Conservation (phyloP, 2,113 vertebrate genomes). For the Triplophysa siluroides region DNA sequence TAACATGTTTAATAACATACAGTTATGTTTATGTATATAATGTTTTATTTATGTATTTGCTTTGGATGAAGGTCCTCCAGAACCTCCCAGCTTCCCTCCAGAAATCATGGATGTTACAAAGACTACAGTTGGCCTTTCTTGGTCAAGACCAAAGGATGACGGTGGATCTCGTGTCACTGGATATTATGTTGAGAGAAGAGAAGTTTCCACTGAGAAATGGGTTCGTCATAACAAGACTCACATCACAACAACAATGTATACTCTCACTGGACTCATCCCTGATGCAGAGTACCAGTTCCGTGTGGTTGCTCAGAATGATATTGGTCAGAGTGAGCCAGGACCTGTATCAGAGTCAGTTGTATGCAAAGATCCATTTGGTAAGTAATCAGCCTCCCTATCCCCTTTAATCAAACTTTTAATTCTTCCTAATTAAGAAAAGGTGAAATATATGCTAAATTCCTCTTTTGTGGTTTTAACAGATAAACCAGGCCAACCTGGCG, state of each 20-base stretch:
- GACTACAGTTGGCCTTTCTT: slow-evolving; percentile 86
- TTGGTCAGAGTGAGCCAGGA: slow-evolving; percentile 91
- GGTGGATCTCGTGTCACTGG: slow-evolving; percentile 95
- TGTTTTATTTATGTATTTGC: not conserved
- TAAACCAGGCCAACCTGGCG: slow-evolving; percentile 97
- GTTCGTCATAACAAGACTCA: slow-evolving; percentile 96
- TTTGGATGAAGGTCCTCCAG: slow-evolving; percentile 82
- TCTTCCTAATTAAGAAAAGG: not conserved
- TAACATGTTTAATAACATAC: not conserved
- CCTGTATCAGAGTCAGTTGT: slow-evolving; percentile 86
- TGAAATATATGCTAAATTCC: not conserved
- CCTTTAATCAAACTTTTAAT: not conserved
- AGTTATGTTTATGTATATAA: slow-evolving; percentile 35
- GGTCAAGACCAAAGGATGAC: slow-evolving; percentile 94
- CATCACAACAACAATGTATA: slow-evolving; percentile 98
- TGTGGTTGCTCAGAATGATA: slow-evolving; percentile 92
- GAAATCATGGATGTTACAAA: slow-evolving; percentile 95
- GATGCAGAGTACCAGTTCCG: slow-evolving; percentile 98
- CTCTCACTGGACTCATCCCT: slow-evolving; percentile 90
- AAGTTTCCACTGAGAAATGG: slow-evolving; percentile 96
- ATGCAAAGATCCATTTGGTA: slow-evolving; percentile 99
- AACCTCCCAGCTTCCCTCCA: slow-evolving; percentile 93
- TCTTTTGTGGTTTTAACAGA: slow-evolving; percentile 72
- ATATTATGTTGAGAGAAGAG: slow-evolving; percentile 94
- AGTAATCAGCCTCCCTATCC: slow-evolving; percentile 55